Evolutionary conservation across 2,888 invertebrate species (phyloP).

Genomic region (Ophioninae sp.): DNA sequence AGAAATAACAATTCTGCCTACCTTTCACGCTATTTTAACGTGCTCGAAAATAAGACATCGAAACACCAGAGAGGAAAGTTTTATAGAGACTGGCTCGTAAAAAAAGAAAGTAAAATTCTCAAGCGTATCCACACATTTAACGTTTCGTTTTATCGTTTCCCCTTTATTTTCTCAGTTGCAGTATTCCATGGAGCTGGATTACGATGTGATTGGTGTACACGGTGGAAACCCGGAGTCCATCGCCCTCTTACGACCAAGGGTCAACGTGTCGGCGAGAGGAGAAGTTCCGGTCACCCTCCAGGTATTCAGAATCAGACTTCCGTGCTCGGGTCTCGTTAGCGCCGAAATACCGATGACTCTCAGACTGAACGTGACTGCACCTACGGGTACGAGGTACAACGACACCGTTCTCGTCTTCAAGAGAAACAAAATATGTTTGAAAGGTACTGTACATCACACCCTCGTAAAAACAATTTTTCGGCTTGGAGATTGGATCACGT

Average conservation of each 20-base stretch:
- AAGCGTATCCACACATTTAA: neutral
- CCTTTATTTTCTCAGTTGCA: conserved; percentile 84
- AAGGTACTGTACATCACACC: conserved; percentile 82
- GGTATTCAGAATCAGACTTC: conserved; percentile 89
- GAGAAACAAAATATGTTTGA: conserved; percentile 93
- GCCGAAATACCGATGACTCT: conserved; percentile 92
- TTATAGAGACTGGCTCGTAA: conserved; percentile 4
- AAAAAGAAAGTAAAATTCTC: neutral
- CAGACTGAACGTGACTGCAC: conserved; percentile 90
- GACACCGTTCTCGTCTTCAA: conserved; percentile 89
- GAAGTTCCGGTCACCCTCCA: conserved; percentile 90
- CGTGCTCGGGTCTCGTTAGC: conserved; percentile 91
- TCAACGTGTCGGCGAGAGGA: conserved; percentile 92
- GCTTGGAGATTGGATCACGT: too few species aligned
- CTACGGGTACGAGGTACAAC: conserved; percentile 85
- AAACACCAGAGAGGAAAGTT: conserved; percentile 14
- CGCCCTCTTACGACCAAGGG: conserved; percentile 89
- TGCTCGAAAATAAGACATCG: conserved; percentile 24
- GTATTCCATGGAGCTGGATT: conserved; percentile 90
- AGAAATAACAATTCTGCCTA: conserved; percentile 18
- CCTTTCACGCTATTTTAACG: conserved; percentile 23
- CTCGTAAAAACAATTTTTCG: too few species aligned
- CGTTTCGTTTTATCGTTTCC: conserved; percentile 29
- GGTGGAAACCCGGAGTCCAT: conserved; percentile 73
- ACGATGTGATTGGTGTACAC: conserved; percentile 86